Percentiles rank a stretch among this genome's conserved stretches.
These are phyloP conservation scores for Psephotus haematonotus DNA, from an alignment of 2,113 vertebrate species.

Conservation along the genomic window DNA sequence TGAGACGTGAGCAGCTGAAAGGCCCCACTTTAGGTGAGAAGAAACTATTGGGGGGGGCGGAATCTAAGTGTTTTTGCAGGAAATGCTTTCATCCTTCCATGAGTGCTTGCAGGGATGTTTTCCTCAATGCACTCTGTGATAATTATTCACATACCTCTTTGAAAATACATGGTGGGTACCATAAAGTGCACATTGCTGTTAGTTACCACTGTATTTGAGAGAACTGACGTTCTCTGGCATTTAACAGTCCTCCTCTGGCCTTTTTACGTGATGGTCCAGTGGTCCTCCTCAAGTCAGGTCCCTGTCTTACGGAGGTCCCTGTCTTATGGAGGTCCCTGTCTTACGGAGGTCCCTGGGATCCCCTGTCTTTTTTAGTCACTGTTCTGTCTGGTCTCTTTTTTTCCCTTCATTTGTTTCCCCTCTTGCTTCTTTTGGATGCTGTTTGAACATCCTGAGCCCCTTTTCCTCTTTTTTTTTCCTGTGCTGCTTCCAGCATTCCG, in stretches of 20 bases:
- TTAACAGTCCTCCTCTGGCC: background rate
- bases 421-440: background rate
- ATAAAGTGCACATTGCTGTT: background rate
- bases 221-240: background rate
- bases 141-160: background rate
- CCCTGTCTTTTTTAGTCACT: background rate
- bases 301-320: background rate
- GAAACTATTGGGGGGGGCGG: background rate
- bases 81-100: background rate
- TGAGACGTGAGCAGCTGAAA: background rate
- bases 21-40: background rate
- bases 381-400: background rate
- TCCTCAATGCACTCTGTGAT: background rate
- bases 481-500: background rate
- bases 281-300: background rate
- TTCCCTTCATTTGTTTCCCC: accelerated
- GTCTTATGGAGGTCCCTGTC: background rate
- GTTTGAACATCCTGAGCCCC: background rate
- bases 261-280: background rate
- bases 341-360: background rate
- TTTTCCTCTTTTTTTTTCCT: background rate
- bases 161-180: background rate
- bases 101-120: background rate
- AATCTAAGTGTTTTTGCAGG: background rate
- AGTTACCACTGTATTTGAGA: background rate